Conservation (phyloP, 2,888 invertebrate genomes). For the Cataglyphis albicans region DNA sequence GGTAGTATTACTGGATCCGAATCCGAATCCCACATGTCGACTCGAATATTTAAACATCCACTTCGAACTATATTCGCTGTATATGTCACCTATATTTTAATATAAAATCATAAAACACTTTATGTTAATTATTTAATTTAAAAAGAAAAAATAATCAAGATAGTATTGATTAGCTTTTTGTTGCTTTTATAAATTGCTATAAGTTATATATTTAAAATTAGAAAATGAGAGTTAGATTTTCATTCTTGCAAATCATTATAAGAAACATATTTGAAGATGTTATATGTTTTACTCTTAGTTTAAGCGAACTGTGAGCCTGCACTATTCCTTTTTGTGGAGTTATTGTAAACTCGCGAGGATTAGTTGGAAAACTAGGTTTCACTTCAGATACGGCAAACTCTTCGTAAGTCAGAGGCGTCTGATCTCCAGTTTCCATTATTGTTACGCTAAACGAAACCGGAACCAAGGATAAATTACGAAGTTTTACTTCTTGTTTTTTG, state of each 20-base stretch:
- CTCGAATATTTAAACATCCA: conserved; percentile 84
- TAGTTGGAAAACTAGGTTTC: conserved; percentile 86
- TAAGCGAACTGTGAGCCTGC: conserved; percentile 85
- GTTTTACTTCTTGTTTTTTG: conserved; percentile 85
- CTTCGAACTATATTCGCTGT: conserved; percentile 87
- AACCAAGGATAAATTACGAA: conserved; percentile 88
- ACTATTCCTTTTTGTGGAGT: conserved; percentile 86
- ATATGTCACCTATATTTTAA: conserved; percentile 86
- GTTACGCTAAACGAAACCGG: conserved; percentile 87
- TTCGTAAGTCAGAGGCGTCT: conserved; percentile 86
- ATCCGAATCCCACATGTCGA: conserved; percentile 88
- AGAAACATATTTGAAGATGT: background rate
- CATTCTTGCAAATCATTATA: background rate
- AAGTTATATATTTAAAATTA: background rate
- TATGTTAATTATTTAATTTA: background rate
- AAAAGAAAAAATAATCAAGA: background rate
- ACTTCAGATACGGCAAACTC: conserved; percentile 86
- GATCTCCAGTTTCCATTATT: conserved; percentile 87
- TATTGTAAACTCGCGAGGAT: conserved; percentile 88
- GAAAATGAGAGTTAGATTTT: background rate
- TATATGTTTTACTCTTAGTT: conserved; percentile 84
- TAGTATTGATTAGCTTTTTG: background rate
- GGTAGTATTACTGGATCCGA: conserved; percentile 87
- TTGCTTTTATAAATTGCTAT: background rate
- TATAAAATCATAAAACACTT: background rate